Evolutionary conservation across 2,113 vertebrate species (phyloP).

Genomic region (Crotalus tigris): DNA sequence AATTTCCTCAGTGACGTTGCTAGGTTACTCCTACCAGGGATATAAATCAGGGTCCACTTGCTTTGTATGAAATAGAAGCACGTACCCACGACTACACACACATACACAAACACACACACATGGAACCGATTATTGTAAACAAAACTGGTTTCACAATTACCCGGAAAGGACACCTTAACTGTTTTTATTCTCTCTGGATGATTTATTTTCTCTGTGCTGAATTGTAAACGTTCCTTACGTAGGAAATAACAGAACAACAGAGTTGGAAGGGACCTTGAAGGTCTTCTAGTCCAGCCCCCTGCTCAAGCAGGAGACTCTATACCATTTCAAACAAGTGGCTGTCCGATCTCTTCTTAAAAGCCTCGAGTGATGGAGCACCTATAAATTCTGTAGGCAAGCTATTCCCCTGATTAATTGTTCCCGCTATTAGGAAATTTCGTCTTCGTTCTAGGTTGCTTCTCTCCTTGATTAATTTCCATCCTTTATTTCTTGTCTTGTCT

Average conservation of each 20-base stretch:
- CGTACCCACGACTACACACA: rapidly evolving
- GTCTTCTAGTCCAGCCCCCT: not conserved
- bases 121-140: not conserved
- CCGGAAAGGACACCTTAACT: not conserved
- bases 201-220: not conserved
- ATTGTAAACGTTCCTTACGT: not conserved
- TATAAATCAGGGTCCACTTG: conserved; percentile 48
- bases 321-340: too few species aligned
- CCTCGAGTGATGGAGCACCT: too few species aligned
- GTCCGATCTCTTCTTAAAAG: too few species aligned
- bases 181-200: not conserved
- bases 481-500: too few species aligned
- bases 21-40: conserved; percentile 57
- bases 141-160: not conserved
- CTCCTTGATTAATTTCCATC: too few species aligned
- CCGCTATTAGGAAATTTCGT: too few species aligned
- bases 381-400: too few species aligned
- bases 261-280: not conserved
- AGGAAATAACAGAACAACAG: not conserved
- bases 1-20: conserved; percentile 52
- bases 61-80: conserved; percentile 25
- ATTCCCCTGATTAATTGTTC: too few species aligned
- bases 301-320: not conserved
- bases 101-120: not conserved
- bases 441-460: too few species aligned